Percentiles rank a stretch among this genome's conserved stretches.
Evolutionary conservation across 2,888 invertebrate species (phyloP).

Genomic region (Tortricodes alternella): DNA sequence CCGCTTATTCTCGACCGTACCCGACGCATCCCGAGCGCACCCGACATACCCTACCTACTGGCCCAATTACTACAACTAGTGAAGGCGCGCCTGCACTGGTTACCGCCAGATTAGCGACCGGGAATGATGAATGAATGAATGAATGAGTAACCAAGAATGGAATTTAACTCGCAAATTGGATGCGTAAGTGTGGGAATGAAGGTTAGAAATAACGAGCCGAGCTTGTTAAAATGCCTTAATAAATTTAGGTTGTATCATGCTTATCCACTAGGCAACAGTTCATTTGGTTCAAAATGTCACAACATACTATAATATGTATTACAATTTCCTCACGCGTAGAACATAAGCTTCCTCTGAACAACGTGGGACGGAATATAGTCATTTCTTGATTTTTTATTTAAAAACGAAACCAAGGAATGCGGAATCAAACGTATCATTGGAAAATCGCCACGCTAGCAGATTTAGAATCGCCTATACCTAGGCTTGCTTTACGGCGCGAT

Average conservation of each 20-base stretch:
- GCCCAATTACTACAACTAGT: slow-evolving; percentile 31
- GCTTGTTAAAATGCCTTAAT: not conserved
- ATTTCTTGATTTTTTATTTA: slow-evolving; percentile 53
- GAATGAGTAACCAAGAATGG: slow-evolving; percentile 30
- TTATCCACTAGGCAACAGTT: no score
- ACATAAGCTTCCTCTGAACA: slow-evolving; percentile 30
- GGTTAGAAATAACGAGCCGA: slow-evolving; percentile 6
- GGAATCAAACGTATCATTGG: slow-evolving; percentile 52
- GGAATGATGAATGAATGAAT: slow-evolving; percentile 26
- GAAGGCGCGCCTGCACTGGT: slow-evolving; percentile 29
- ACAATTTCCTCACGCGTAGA: not conserved
- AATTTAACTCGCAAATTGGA: slow-evolving; percentile 17
- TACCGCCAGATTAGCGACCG: slow-evolving; percentile 23
- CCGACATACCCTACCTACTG: slow-evolving; percentile 22
- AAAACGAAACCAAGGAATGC: slow-evolving; percentile 63
- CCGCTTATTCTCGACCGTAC: slow-evolving; percentile 59
- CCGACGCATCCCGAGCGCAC: slow-evolving; percentile 8
- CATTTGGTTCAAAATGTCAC: no score
- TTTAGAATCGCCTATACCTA: slow-evolving; percentile 15
- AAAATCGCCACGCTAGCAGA: slow-evolving; percentile 40
- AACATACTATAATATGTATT: no score
- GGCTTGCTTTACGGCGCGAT: slow-evolving; percentile 9
- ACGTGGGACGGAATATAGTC: slow-evolving; percentile 33
- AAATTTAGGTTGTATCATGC: not conserved
- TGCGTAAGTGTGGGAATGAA: slow-evolving; percentile 19